Conservation (phyloP, 2,113 vertebrate genomes). For the Protobothrops flavoviridis region DNA sequence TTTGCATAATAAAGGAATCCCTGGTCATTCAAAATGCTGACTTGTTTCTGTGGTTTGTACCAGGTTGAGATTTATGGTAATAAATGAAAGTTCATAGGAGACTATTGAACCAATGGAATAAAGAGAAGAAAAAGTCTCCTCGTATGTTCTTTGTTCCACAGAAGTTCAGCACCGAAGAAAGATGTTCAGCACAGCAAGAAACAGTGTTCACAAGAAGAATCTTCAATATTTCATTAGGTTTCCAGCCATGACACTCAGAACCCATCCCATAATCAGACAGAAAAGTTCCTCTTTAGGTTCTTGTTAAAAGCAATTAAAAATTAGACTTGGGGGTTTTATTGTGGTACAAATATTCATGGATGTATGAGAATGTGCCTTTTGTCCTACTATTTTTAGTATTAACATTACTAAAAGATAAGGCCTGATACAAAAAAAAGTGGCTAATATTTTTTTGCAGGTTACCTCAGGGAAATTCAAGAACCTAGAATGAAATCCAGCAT, state of each 20-base stretch:
- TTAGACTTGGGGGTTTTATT: background rate
- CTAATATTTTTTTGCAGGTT: background rate
- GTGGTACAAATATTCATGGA: background rate
- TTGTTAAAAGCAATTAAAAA: background rate
- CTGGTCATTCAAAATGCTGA: background rate
- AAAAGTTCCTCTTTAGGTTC: background rate
- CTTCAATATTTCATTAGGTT: background rate
- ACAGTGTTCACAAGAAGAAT: background rate
- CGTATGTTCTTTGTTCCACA: background rate
- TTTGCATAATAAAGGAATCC: background rate
- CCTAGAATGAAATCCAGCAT: background rate
- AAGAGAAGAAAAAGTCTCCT: background rate
- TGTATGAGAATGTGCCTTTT: background rate
- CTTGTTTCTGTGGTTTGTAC: background rate
- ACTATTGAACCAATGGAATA: background rate
- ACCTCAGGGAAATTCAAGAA: background rate
- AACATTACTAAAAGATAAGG: background rate
- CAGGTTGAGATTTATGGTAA: background rate
- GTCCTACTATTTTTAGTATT: background rate
- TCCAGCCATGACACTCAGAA: background rate
- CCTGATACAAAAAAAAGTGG: background rate
- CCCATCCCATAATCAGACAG: background rate
- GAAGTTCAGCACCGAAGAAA: background rate
- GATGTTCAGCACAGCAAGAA: background rate
- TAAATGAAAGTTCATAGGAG: background rate